Evolutionary conservation across 2,888 invertebrate species (phyloP), one percentile per base, ranked within the genome.

Genomic region (Parthenolecanium corni): DNA sequence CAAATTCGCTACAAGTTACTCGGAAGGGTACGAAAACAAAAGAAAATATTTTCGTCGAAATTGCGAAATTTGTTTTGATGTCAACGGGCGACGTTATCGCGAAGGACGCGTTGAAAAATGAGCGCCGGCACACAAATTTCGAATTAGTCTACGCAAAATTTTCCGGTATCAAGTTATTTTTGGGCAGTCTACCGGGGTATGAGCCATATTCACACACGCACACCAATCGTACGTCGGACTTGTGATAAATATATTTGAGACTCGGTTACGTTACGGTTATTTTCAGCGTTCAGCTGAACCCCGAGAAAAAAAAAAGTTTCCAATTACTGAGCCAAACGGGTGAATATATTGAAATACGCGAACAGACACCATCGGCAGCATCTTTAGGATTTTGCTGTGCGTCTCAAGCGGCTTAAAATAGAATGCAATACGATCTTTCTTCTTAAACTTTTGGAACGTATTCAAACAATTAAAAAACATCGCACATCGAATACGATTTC

Each of bases 161-260:
- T 58, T 58, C 58, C 58, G 58, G 58, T 58, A 49, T 58, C 58
- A 51, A 58, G 58, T 58, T 58, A 58, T 58, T 58, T 58, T 58
- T 49, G 47, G 51, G 36, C 36, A 46, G 46, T 47, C 46, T 31
- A 31, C 9, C 58, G 31, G 57, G 57, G 57, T 46, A 49, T 58
- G 58, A 58, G 58, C 58, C 58, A 58, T 58, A 31, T 9, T 4
- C 31, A 31, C 31, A 9, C 31, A 31, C 31, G 31, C 31, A 31
- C 31, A 9, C 31, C 4, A 6, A 31, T 31, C 9, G 4, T 49
- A 49, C 47, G 58, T 49, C 14, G 49, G 21, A 21, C 49, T n/a
- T 31, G 31, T 58, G 58, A 58, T 58, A 58, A 49, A 58, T 58
- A 49, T 49, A 58, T 49, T 49, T 49, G 58, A 49, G 58, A 58